phyloP scores from a whole-genome alignment of 2,797 vertebrate genomes.

The Borostomias antarcticus region DNA sequence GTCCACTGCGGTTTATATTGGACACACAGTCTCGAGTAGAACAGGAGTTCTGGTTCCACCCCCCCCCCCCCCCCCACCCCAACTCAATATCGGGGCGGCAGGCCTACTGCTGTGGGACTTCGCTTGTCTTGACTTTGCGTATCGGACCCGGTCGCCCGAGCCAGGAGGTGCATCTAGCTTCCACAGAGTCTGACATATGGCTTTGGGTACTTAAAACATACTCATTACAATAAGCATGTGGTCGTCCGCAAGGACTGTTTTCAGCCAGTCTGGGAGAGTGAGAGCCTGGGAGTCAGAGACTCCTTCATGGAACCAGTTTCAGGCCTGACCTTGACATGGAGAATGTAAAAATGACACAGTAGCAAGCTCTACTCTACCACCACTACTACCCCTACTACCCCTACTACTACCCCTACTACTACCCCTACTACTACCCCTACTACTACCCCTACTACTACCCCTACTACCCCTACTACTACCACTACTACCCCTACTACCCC shows the following conservation, averaged over 20 bases:
- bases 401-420: too few relatives aligned
- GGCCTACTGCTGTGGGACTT: slow-evolving; percentile 54
- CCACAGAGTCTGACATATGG: slow-evolving; percentile 48
- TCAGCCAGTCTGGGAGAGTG: not conserved
- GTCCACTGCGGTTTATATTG: slow-evolving; percentile 66
- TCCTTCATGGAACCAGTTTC: slow-evolving; percentile 41
- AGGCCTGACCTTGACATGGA: slow-evolving; percentile 55
- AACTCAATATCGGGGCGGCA: slow-evolving; percentile 58
- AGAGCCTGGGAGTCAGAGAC: slow-evolving; percentile 16
- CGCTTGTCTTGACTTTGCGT: slow-evolving; percentile 73
- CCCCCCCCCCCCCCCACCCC: slow-evolving; percentile 27
- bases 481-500: too few relatives aligned
- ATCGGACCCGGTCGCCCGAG: slow-evolving; percentile 28
- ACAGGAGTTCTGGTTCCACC: slow-evolving; percentile 51
- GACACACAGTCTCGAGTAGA: slow-evolving; percentile 66
- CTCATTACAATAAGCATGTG: slow-evolving; percentile 43
- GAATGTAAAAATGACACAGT: slow-evolving; percentile 61
- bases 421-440: too few relatives aligned
- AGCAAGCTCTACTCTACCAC: slow-evolving; percentile 44
- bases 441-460: too few relatives aligned
- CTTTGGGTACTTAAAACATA: slow-evolving; percentile 51
- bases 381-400: too few relatives aligned
- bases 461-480: too few relatives aligned
- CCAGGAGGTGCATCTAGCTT: slow-evolving; percentile 41
- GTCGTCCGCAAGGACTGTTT: slow-evolving; percentile 36